Evolutionary conservation across 2,888 invertebrate species (phyloP).

Genomic region (Andrena minutula): DNA sequence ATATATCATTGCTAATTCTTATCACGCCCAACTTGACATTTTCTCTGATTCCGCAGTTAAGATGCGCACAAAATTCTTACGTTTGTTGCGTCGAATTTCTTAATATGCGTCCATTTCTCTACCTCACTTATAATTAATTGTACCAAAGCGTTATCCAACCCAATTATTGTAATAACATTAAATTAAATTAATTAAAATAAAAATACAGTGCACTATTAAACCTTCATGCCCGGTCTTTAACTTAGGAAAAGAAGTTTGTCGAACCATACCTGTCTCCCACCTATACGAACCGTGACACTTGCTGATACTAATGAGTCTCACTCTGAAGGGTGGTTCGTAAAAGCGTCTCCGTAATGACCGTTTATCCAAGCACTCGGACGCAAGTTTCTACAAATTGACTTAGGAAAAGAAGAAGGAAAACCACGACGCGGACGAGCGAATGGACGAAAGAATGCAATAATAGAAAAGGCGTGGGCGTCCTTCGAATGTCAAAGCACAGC

Average conservation of each 20-base stretch:
- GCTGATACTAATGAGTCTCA: conserved; percentile 63
- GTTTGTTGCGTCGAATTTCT: too few relatives aligned
- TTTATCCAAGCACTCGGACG: conserved; percentile 54
- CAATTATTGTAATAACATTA: too few relatives aligned
- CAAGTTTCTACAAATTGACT: conserved; percentile 55
- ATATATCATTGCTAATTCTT: too few relatives aligned
- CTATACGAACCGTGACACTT: conserved; percentile 62
- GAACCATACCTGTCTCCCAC: conserved; percentile 54
- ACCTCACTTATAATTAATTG: too few relatives aligned
- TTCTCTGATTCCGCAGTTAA: too few relatives aligned
- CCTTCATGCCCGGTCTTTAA: neutral
- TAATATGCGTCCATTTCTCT: too few relatives aligned
- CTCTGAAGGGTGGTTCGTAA: conserved; percentile 38
- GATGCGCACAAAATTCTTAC: too few relatives aligned
- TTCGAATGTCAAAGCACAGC: conserved; percentile 42
- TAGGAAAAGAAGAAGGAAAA: neutral
- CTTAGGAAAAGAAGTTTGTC: conserved; percentile 46
- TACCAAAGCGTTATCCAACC: too few relatives aligned
- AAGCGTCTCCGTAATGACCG: conserved; percentile 55
- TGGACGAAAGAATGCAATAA: conserved; percentile 50
- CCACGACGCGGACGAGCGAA: neutral
- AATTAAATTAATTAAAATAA: too few relatives aligned
- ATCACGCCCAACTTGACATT: too few relatives aligned
- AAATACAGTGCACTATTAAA: conserved; percentile 25
- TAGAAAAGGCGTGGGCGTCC: conserved; percentile 48